phyloP scores from a whole-genome alignment of 2,888 invertebrate genomes.

The Conus canariensis region DNA sequence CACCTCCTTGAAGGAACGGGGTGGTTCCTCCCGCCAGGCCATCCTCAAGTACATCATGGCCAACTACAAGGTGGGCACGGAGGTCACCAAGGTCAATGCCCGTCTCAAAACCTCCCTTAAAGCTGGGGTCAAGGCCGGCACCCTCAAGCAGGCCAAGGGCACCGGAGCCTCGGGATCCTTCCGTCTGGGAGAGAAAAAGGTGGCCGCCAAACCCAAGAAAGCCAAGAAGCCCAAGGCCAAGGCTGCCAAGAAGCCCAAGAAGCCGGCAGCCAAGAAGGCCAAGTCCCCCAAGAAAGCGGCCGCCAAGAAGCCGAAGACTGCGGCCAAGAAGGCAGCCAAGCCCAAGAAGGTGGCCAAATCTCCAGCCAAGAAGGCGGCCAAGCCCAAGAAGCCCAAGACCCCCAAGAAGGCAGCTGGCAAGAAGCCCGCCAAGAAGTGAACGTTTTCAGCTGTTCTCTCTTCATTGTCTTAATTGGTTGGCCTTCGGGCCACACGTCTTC shows the following conservation, averaged over 20 bases:
- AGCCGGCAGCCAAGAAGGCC: constrained; percentile 24
- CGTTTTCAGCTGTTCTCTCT: neutral
- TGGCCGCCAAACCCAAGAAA: constrained; percentile 20
- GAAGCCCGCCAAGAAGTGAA: constrained; percentile 42
- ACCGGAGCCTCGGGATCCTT: constrained; percentile 57
- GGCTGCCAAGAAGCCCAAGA: neutral
- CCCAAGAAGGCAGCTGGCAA: constrained; percentile 48
- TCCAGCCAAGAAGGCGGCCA: neutral
- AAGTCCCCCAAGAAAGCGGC: constrained; percentile 27
- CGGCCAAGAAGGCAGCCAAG: constrained; percentile 18
- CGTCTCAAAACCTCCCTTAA: constrained; percentile 71
- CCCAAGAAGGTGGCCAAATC: neutral
- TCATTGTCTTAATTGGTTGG: neutral
- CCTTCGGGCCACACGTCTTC: constrained; percentile 42
- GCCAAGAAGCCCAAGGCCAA: constrained; percentile 9
- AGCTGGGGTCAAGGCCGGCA: constrained; percentile 66
- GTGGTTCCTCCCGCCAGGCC: constrained; percentile 80
- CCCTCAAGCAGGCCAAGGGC: constrained; percentile 67
- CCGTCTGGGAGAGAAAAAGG: constrained; percentile 54
- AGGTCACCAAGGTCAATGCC: constrained; percentile 59
- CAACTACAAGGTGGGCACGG: constrained; percentile 38
- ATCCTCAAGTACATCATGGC: constrained; percentile 78
- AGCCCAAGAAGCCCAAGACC: constrained; percentile 6
- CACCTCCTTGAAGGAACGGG: constrained; percentile 77
- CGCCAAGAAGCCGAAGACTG: constrained; percentile 14